Evolutionary conservation across 2,113 vertebrate species (phyloP).

Genomic region (Rhinogobius similis): DNA sequence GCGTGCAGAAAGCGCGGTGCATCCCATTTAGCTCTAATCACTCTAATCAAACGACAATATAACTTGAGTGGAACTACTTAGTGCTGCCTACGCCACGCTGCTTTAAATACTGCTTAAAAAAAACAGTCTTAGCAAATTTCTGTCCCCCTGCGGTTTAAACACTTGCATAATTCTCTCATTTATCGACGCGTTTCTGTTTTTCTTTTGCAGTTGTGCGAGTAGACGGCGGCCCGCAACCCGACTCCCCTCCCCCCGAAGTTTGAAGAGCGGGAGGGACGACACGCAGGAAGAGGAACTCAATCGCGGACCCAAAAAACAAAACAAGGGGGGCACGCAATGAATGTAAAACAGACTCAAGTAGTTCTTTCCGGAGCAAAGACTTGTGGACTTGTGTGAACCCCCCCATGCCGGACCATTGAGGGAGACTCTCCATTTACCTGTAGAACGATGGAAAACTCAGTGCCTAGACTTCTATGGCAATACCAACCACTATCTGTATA

Average conservation of each 20-base stretch:
- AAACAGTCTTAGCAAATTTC: background rate
- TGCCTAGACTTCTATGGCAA: constrained; percentile 56
- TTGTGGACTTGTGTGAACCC: constrained; percentile 20
- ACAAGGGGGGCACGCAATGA: constrained; percentile 19
- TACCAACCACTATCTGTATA: constrained; percentile 42
- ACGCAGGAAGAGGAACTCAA: constrained; percentile 23
- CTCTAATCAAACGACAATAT: constrained; percentile 20
- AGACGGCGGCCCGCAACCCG: constrained; percentile 68
- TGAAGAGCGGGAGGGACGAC: constrained; percentile 48
- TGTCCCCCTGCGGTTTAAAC: constrained; percentile 1
- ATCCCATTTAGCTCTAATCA: background rate
- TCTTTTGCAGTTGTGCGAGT: constrained; percentile 74
- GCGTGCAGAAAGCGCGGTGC: background rate
- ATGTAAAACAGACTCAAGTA: constrained; percentile 38
- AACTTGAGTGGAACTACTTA: constrained; percentile 2
- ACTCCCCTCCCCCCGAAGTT: constrained; percentile 66
- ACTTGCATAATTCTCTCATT: background rate
- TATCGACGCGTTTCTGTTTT: constrained; percentile 29
- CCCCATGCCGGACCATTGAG: constrained; percentile 23
- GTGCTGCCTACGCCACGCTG: background rate
- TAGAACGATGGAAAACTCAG: constrained; percentile 28
- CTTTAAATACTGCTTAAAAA: background rate
- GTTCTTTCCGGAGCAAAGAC: constrained; percentile 28
- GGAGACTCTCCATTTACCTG: constrained; percentile 56
- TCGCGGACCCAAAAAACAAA: constrained; percentile 34